Base-by-base conservation (phyloP, 2,113 vertebrate species). In the Sclerurus mexicanus region DNA sequence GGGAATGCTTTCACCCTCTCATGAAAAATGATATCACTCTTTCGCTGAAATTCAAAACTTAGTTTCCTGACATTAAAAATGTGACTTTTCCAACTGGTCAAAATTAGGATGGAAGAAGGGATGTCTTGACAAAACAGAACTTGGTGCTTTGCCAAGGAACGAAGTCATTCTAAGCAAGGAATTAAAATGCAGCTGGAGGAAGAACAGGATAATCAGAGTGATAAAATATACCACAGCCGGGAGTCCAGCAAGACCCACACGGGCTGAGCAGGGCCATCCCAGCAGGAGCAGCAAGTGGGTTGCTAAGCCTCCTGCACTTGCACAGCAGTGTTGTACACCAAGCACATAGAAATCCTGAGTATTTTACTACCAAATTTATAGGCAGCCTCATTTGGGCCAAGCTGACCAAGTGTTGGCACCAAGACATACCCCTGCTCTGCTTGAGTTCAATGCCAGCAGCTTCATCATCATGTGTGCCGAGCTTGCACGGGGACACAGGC, bases 1-100 rank as follows among this genome's bases (percentile, higher is more conserved):
- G 93, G 95, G 94, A 97, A 95, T 25, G 62, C 67, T 95, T 90
- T 96, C 87, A 90, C 84, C 80, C 75, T 92, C 94, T 92, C 59
- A 52, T 83, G 87, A 91, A 93, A 95, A 85, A 97, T 87, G 39
- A 85, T 91, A 93, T 90, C 91, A 85, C 78, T 64, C 91, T 77
- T 91, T 46, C 0, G 0, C 14, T 94, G 92, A 88, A 96, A 96
- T 80, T 77, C 59, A 91, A 90, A 92, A 92, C 94, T 96, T 68
- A 9, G 82, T 60, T 94, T 94, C 83, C 90, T 5, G 23, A 94
- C 85, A 92, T 93, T 88, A 94, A 90, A 93, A 83, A 88, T 93
- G 62, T 83, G 94, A 92, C 90, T 94, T 94, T 85, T 90, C 75
- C 82, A 93, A 93, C 71, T 21, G 92, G 88, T 91, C 90, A 93